Base-by-base conservation (phyloP, 2,797 vertebrate species). In the Sebastes umbrosus region DNA sequence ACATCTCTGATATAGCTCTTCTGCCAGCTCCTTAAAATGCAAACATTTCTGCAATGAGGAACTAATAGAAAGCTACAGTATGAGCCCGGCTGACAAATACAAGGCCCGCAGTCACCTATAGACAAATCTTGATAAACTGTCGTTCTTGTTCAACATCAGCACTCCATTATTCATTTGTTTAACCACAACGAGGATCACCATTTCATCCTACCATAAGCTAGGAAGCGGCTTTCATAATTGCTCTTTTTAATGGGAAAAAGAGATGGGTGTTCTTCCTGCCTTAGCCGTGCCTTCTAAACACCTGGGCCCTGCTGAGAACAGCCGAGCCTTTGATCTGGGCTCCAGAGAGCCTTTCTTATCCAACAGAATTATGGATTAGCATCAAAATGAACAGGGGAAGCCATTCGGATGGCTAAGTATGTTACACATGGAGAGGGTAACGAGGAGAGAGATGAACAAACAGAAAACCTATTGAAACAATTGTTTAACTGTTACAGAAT, bases 281-380 rank as follows among this genome's bases (percentile, higher is more conserved):
- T 72, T 64, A 31, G 52, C 72, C 70, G 12, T 78, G 83, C 39
- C 70, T 84, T 79, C 63, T 82, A 75, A 85, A 87, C 84, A 91
- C 87, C 87, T 91, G 88, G 87, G 73, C 71, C 71, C 62, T 69
- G 50, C 63, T 71, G 84, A 84, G 72, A 75, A 65, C 22, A 72
- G 54, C 52, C 16, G 20, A 65, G 79, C 64, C 80, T 93, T 93
- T 94, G 91, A 95, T 92, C 84, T 65, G 24, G 50, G 55, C 86
- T 84, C 82, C 36, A 71, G 85, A 89, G 87, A 91, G 55, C 22
- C 68, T 63, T 55, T 71, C 57, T 77, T 87, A 77, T 78, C 72
- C 69, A 81, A 32, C 68, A 84, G 79, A 91, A 86, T 88, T 85
- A 88, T 84, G 83, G 84, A 93, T 93, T 87, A 90, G 74, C 73